Conservation (phyloP, 2,888 invertebrate species). For the Hypomecis punctinalis region DNA sequence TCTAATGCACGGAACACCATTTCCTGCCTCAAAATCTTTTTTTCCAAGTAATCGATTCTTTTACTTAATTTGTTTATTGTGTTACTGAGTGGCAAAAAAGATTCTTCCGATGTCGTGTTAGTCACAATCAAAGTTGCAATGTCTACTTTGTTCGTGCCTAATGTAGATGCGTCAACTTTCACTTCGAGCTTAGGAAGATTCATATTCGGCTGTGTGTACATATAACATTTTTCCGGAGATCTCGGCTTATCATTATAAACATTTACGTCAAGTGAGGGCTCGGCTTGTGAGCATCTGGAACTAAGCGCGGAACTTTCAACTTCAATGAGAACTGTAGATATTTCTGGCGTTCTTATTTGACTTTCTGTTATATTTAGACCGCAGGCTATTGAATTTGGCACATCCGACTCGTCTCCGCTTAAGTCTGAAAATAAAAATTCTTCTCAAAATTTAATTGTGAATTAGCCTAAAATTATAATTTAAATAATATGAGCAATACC, state of each 20-base stretch:
- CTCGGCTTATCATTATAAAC: conserved; percentile 55
- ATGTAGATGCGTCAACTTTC: conserved; percentile 53
- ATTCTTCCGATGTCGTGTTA: conserved; percentile 61
- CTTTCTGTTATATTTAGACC: conserved; percentile 49
- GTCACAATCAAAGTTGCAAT: conserved; percentile 64
- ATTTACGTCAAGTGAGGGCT: conserved; percentile 46
- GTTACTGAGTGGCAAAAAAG: conserved; percentile 46
- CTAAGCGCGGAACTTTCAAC: conserved; percentile 51
- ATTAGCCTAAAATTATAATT: not conserved
- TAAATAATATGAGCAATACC: not conserved
- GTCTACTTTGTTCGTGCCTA: conserved; percentile 59
- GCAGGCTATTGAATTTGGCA: conserved; percentile 53
- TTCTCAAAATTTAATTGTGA: not conserved
- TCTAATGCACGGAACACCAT: conserved; percentile 72
- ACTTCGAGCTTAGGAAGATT: conserved; percentile 61
- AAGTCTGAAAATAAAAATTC: conserved; percentile 50
- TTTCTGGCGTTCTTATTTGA: conserved; percentile 49
- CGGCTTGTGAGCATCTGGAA: conserved; percentile 57
- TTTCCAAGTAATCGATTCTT: conserved; percentile 69
- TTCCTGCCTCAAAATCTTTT: conserved; percentile 71
- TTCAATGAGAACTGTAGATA: conserved; percentile 53
- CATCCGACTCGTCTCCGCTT: conserved; percentile 57
- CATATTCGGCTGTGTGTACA: conserved; percentile 67
- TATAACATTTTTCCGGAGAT: conserved; percentile 67
- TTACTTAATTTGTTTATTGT: conserved; percentile 61